Conservation (phyloP, 2,888 invertebrate genomes). For the Metallyticus violacea region DNA sequence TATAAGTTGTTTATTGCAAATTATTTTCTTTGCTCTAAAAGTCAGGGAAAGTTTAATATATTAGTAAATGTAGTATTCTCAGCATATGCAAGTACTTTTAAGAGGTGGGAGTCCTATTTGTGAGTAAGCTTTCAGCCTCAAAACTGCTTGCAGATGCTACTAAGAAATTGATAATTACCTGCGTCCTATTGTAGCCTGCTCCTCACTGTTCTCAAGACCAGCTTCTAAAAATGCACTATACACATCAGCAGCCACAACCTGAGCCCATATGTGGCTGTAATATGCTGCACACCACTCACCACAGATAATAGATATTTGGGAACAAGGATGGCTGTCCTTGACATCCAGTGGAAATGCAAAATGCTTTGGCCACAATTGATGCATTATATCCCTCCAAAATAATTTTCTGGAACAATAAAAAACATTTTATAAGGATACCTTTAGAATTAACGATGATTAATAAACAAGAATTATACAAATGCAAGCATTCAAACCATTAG, state of each 20-base stretch:
- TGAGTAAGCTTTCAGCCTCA: no score
- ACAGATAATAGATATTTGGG: conserved; percentile 77
- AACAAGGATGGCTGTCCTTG: conserved; percentile 80
- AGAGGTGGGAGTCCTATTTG: no score
- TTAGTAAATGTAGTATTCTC: no score
- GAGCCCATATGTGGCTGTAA: conserved; percentile 80
- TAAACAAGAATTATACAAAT: no score
- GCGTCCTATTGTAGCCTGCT: conserved; percentile 35
- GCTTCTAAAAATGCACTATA: conserved; percentile 80
- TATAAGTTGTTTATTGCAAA: no score
- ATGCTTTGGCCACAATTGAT: conserved; percentile 77
- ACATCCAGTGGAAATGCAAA: conserved; percentile 72
- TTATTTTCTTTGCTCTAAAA: no score
- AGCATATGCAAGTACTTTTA: no score
- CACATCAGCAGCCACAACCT: conserved; percentile 86
- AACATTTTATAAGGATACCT: no score
- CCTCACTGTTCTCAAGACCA: conserved; percentile 43
- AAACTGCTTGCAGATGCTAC: neutral
- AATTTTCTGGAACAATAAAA: conserved; percentile 54
- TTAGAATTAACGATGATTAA: no score
- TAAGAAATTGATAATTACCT: conserved; percentile 35
- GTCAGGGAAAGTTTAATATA: no score
- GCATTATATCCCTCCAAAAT: conserved; percentile 81
- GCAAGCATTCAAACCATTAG: no score
- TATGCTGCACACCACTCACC: conserved; percentile 85